Evolutionary conservation across 2,888 invertebrate genomes (phyloP), one percentile per base, ranked within the genome.

Genomic region (Drosophila neoperkinsi): DNA sequence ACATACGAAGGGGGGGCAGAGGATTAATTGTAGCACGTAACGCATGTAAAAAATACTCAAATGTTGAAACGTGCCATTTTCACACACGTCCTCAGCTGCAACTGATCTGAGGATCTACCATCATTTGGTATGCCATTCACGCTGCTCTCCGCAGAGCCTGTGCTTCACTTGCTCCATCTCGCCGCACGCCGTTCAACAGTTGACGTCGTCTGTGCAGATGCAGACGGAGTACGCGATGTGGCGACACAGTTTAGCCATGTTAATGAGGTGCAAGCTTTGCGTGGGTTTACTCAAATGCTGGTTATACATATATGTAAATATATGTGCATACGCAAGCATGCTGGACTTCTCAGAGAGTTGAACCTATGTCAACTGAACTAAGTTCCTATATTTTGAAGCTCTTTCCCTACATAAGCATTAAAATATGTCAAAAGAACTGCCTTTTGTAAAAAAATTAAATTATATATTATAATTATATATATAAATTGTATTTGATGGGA

Each of bases 21-120:
- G 52, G 50, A 66, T 85, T 84, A 84, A 84, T 84, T 84, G 84
- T 85, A 75, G 86, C 84, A 84, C 88, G 84, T 84, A 88, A 77
- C 88, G 79, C 84, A 84, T 79, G 78, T 72, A 85, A 83, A 84
- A 78, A 72, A 83, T 71, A 74, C 84, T 87, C 84, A 87, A 86
- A 89, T 89, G 77, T 79, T 82, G 84, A 86, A 88, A 90, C 90
- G 90, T 90, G 90, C 87, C 91, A 91, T 91, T 90, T 91, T 88
- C 90, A 91, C 90, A 91, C 90, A 90, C 90, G 90, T 84, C 73
- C 75, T 63, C 68, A 71, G 56, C 71, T 79, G 78, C 80, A 80
- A 68, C 68, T n/a, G 71, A 78, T 76, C 80, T 71, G 71, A 71
- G 78, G 80, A 80, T 78, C 78, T 68, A 75, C 60, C 49, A 71